Base-by-base conservation (phyloP, 2,888 invertebrate genomes). In the Calameuta idolon region DNA sequence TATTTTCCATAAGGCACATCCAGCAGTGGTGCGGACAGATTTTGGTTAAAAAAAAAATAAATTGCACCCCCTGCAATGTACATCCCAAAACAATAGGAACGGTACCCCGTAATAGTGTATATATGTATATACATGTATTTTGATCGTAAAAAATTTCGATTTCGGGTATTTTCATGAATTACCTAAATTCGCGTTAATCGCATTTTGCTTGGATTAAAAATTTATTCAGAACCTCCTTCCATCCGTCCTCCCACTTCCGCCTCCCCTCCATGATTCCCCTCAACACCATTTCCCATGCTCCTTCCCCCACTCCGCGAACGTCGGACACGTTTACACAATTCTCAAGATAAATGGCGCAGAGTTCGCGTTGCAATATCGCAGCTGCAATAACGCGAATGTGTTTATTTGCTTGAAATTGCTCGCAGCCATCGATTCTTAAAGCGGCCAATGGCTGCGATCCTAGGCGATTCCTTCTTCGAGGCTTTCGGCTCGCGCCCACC, bases 181-280 rank as follows among this genome's bases (percentile, higher is more conserved):
- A 9, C 9, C 1, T 5, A 23, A 2, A 55, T 55, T 55, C 23
- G 23, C 23, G 9, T 2, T 55, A 55, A 55, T 55, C 23, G 55
- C 9, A 9, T 55, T 55, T 40, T 23, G 5, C 5, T 4, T 9
- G 23, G 2, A 23, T 23, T 1, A 55, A 55, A 55, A 23, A 55
- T 15, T 55, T 2, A 55, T 0, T 0, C 1, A 0, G 40, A 23
- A 0, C 5, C 15, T 1, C 40, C 40, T 0, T 1, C 15, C 40
- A 0, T 4, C 4, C 4, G 12, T 11, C 34, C 34, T 9, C 4
- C 37, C 11, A 11, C 34, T 9, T 11, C 11, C 3, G 4, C 3
- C 3, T 3, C 0, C 11, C 11, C n/a, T n/a, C n/a, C n/a, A n/a
- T n/a, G n/a, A n/a, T n/a, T n/a, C n/a, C 11, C 11, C 12, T 12